Conservation (phyloP, 2,113 vertebrate species). For the Halcyon malimbica region DNA sequence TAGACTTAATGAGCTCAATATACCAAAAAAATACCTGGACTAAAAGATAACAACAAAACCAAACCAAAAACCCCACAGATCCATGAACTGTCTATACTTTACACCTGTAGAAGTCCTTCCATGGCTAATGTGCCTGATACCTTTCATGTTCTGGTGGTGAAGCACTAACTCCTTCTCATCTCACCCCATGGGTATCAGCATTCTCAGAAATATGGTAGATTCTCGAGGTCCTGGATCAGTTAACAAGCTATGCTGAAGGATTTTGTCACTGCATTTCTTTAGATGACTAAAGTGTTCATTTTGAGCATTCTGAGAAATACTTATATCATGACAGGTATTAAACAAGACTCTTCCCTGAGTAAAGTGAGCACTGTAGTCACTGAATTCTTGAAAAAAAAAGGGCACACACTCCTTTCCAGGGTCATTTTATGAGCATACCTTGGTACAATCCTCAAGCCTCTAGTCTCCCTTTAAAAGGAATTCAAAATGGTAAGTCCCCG, state of each 20-base stretch:
- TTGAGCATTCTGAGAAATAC: not conserved
- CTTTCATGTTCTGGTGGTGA: not conserved
- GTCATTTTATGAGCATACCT: not conserved
- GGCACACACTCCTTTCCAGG: fast-evolving
- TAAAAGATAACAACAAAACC: not conserved
- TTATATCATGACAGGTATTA: not conserved
- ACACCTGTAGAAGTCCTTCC: not conserved
- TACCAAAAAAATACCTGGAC: not conserved
- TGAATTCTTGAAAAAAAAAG: not conserved
- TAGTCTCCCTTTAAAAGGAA: not conserved
- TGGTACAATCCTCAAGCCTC: not conserved
- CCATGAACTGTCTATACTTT: not conserved
- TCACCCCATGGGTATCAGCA: not conserved
- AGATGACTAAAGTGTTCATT: not conserved
- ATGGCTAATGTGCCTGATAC: not conserved
- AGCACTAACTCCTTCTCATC: not conserved
- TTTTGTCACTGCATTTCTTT: not conserved
- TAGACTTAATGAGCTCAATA: not conserved
- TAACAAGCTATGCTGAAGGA: not conserved
- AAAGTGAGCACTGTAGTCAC: not conserved
- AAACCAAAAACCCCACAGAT: not conserved
- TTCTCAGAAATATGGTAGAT: not conserved
- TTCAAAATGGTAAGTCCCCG: not conserved
- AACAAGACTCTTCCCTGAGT: not conserved
- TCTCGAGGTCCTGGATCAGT: not conserved